A percentile compares a stretch with the other conserved stretches of the same genome.
Conservation (phyloP, 2,113 vertebrate genomes). For the Aspidoscelis tigris region DNA sequence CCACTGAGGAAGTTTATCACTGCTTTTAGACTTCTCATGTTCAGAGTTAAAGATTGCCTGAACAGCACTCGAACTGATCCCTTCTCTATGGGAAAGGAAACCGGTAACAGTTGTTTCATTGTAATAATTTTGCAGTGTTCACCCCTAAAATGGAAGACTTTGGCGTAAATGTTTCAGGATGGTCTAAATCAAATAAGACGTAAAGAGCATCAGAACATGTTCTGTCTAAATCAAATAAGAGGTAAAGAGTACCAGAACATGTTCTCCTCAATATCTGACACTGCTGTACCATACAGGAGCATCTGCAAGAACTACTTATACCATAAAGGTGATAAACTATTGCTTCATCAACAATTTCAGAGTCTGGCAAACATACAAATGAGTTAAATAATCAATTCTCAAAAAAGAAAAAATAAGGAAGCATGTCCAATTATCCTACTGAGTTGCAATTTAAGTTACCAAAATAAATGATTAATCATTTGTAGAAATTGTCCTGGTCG, state of each 20-base stretch:
- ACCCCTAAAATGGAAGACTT: background rate
- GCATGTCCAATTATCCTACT: conserved; percentile 50
- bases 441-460: conserved; percentile 45
- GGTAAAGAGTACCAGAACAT: background rate
- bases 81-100: background rate
- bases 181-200: background rate
- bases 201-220: background rate
- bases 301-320: conserved; percentile 1
- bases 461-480: conserved; percentile 48
- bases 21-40: background rate
- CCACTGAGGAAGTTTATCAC: background rate
- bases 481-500: conserved; percentile 52
- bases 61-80: background rate
- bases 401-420: conserved; percentile 52
- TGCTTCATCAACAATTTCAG: conserved; percentile 30
- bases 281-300: conserved; percentile 16
- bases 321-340: conserved; percentile 28
- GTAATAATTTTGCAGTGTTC: background rate
- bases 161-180: background rate
- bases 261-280: conserved; percentile 15
- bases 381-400: conserved; percentile 40
- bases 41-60: background rate
- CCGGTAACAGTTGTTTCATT: background rate
- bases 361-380: conserved; percentile 19
- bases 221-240: background rate